Base-by-base conservation (phyloP, 1,140 invertebrate species). In the Camponotus floridanus region DNA sequence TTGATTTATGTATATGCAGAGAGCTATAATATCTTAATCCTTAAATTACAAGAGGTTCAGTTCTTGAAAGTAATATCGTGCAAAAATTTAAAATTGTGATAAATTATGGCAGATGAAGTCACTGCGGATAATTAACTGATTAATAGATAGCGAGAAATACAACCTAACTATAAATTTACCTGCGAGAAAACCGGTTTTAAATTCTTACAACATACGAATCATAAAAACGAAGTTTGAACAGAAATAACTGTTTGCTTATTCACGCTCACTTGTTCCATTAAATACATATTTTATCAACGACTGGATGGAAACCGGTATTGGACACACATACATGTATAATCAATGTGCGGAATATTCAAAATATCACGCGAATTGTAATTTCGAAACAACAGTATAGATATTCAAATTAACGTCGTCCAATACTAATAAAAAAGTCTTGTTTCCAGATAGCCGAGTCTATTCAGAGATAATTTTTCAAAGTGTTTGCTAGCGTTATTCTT, bases 241-340 rank as follows among this genome's bases (percentile, higher is more conserved):
- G 65, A 36, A 81, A 73, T 81, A 81, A 80, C 78, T 80, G 67
- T 81, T 71, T 73, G 79, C 79, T 81, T 73, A 81, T 81, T 73
- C 79, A 81, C 51, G 55, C 59, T 81, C 79, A 55, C 79, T 81
- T 81, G 79, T 81, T 81, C 39, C 79, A 81, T 73, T 71, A 81
- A 81, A 59, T 59, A 45, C 42, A 45, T 45, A 68, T 81, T 81
- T 73, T 81, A 73, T 81, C 36, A 39, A 13, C 39, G 76, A 67
- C 45, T 51, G 51, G 67, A 71, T 18, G 33, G 51, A 81, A 81
- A 81, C 79, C 36, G 67, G 79, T 71, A 71, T 61, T n/a, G 76
- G 62, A 13, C 31, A 33, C 21, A 21, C 45, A n/a, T 51, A 39
- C 45, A 21, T 65, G 51, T 55, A 61, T 81, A 81, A 81, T 73